These are phyloP conservation scores for Oncopodura yosiiana DNA, from an alignment of 1,140 invertebrate genomes.

Conservation along the genomic window DNA sequence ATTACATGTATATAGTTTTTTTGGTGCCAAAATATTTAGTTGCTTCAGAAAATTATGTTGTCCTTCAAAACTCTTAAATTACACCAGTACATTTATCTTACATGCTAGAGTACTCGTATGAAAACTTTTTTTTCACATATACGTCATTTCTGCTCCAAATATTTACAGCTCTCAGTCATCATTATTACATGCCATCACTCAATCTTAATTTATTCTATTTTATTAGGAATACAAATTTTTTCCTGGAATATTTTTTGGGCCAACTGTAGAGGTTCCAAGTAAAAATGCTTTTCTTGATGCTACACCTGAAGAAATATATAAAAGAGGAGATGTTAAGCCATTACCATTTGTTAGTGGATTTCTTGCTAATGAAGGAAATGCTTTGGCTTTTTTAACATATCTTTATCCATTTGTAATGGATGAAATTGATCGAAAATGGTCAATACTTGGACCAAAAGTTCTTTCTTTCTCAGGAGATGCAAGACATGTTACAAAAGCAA, in stretches of 20 bases:
- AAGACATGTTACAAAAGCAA: constrained; percentile 7
- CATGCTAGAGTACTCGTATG: no score
- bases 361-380: constrained; percentile 21
- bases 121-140: no score
- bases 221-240: constrained; percentile 25
- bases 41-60: no score
- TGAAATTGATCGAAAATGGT: constrained; percentile 14
- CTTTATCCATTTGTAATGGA: constrained; percentile 16
- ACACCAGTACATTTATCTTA: no score
- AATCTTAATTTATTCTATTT: neutral
- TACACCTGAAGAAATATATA: constrained; percentile 19
- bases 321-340: neutral
- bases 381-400: constrained; percentile 16
- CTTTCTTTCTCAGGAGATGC: constrained; percentile 13
- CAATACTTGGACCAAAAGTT: constrained; percentile 17
- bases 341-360: constrained; percentile 21
- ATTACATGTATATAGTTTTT: neutral
- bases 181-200: neutral
- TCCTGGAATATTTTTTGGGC: constrained; percentile 29
- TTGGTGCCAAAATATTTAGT: no score
- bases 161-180: no score
- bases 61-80: neutral
- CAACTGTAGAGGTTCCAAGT: constrained; percentile 16
- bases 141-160: neutral
- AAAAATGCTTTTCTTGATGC: constrained; percentile 20